Evolutionary conservation across 1,140 invertebrate species (phyloP).

Genomic region (Maconellicoccus hirsutus): DNA sequence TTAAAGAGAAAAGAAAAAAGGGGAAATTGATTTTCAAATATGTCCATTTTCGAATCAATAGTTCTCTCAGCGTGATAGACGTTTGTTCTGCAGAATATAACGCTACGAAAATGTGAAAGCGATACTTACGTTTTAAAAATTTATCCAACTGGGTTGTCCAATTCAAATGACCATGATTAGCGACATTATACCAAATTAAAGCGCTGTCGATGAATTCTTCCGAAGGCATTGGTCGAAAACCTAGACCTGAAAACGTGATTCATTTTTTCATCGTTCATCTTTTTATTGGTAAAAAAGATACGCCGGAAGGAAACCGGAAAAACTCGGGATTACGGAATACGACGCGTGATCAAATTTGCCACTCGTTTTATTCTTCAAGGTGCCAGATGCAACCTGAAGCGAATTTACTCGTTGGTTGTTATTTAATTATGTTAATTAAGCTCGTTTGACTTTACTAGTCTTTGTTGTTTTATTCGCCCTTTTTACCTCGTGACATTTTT

Average conservation of each 20-base stretch:
- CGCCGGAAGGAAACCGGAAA: too few species aligned
- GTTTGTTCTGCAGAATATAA: too few species aligned
- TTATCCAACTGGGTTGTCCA: conserved; percentile 60
- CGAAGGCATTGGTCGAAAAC: conserved; percentile 77
- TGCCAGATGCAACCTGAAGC: background rate
- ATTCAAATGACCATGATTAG: conserved; percentile 52
- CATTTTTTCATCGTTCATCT: too few species aligned
- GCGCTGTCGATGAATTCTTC: conserved; percentile 87
- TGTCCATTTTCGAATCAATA: too few species aligned
- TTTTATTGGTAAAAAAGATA: too few species aligned
- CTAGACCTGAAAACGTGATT: conserved; percentile 69
- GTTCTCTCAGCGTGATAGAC: too few species aligned
- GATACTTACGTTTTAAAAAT: conserved; percentile 55
- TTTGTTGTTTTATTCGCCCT: background rate
- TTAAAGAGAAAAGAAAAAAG: too few species aligned
- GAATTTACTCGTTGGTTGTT: background rate
- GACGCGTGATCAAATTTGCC: too few species aligned
- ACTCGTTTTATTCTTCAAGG: too few species aligned
- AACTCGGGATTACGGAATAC: too few species aligned
- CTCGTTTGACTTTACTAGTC: background rate
- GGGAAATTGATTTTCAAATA: too few species aligned
- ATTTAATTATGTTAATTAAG: background rate
- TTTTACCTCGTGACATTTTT: background rate
- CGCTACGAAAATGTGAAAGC: too few species aligned
- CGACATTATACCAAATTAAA: conserved; percentile 71